Conservation (phyloP, 2,113 vertebrate species). For the Hippolais icterina region DNA sequence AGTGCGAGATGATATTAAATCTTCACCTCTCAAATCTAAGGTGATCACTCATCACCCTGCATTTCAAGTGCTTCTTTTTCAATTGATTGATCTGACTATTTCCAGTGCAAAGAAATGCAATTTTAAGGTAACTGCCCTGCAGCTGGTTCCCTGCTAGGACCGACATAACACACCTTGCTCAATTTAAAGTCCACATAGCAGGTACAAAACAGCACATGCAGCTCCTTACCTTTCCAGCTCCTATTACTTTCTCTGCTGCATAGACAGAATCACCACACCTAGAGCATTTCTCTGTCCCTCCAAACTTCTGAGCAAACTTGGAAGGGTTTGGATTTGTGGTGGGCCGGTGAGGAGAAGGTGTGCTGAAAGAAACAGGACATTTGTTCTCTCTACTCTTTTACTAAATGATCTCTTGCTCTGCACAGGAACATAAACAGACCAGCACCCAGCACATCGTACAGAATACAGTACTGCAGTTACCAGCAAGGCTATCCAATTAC, state of each 20-base stretch:
- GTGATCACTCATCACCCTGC: background rate
- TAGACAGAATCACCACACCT: constrained; percentile 91
- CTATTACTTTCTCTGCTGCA: constrained; percentile 92
- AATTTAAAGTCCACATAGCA: rapidly evolving
- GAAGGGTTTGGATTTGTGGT: constrained; percentile 91
- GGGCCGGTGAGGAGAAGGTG: constrained; percentile 78
- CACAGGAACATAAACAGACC: background rate
- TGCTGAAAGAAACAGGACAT: constrained; percentile 42
- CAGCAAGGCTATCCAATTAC: background rate
- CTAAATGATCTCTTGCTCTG: background rate
- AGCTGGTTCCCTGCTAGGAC: background rate
- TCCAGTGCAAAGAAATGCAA: background rate
- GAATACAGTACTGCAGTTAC: background rate
- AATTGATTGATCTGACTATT: background rate
- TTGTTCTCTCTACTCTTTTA: background rate
- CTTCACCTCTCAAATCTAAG: background rate
- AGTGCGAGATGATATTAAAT: rapidly evolving
- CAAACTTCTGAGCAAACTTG: constrained; percentile 93
- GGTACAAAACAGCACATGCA: background rate
- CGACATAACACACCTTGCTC: background rate
- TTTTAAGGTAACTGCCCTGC: background rate
- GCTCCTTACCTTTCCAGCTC: constrained; percentile 89
- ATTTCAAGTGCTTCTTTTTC: background rate
- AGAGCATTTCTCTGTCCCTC: constrained; percentile 89
- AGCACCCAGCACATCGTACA: background rate